A percentile compares a stretch with the other conserved stretches of the same genome.
Conservation (phyloP, 1,140 invertebrate genomes). For the Triops cancriformis region DNA sequence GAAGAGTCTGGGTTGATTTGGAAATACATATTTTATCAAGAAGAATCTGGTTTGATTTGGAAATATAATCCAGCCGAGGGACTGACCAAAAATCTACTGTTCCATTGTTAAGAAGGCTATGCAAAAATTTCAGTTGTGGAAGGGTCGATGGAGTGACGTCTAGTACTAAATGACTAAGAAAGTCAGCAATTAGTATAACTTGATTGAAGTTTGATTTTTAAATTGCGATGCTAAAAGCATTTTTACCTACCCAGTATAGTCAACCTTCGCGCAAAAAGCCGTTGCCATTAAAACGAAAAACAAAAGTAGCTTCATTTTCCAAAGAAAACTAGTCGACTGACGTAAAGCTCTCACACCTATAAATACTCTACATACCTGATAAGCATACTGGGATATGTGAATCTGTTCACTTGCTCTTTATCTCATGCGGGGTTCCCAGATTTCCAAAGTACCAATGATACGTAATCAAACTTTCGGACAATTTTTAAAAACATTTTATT, state of each 20-base stretch:
- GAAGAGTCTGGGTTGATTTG: no score
- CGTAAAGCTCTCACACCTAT: background rate
- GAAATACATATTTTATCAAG: no score
- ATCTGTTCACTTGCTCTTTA: background rate
- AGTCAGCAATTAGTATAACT: no score
- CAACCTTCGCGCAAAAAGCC: slow-evolving; percentile 15
- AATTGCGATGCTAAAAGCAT: no score
- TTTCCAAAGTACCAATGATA: background rate
- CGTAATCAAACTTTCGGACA: no score
- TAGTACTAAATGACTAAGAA: slow-evolving; percentile 2
- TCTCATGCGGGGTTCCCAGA: background rate
- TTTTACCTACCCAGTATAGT: slow-evolving; percentile 16
- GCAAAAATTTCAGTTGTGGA: slow-evolving; percentile 17
- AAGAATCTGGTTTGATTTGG: no score
- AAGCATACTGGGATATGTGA: background rate
- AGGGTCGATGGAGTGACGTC: background rate
- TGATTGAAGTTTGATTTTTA: no score
- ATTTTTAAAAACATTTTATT: no score
- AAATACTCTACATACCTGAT: background rate
- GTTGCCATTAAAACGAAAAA: background rate
- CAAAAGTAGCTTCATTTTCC: background rate
- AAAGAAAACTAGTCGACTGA: background rate
- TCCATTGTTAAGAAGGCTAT: background rate
- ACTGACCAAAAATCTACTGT: slow-evolving; percentile 16
- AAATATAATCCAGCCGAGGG: no score